Base-by-base conservation (phyloP, 2,797 vertebrate species). In the Epinephelus malabaricus region DNA sequence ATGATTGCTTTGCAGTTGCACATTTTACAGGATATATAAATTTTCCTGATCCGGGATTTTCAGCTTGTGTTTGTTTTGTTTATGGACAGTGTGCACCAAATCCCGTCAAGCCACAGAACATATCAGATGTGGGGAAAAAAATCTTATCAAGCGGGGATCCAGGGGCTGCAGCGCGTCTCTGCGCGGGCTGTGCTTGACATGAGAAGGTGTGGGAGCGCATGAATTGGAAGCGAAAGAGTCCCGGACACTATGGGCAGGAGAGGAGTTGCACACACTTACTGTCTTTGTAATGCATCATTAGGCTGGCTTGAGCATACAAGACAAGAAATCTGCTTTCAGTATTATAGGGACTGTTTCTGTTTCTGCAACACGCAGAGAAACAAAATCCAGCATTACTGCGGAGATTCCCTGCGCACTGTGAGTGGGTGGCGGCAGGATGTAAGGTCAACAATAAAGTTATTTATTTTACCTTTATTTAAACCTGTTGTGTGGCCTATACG, bases 51-150 rank as follows among this genome's bases (percentile, higher is more conserved):
- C 69, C 63, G 50, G 76, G 78, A 40, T 18, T 79, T 70, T 75
- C 56, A 34, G 65, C 50, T 21, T 81, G 27, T 88, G 62, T 30
- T 30, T 30, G 5, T 30, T 30, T 1, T 78, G 76, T 71, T 76
- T 65, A 14, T 40, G 63, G 72, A 64, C 71, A 82, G 38, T 30
- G 62, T 65, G 70, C 15, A 25, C 55, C 53, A 83, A 84, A 89
- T 64, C 78, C 63, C 63, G 84, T 69, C 71, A 71, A 79, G 78
- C 72, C 68, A 6, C 50, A 55, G 67, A 76, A 89, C 88, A 88
- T 83, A 85, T 85, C 80, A 87, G 66, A 79, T 75, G 75, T 75
- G 64, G 54, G 80, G 73, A 88, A 79, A 78, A 79, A 78, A 84
- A 58, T 65, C 45, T 66, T 79, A 85, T 89, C 85, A 86, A 54